Base-by-base conservation (phyloP, 2,113 vertebrate species). In the Hystrix brachyura region DNA sequence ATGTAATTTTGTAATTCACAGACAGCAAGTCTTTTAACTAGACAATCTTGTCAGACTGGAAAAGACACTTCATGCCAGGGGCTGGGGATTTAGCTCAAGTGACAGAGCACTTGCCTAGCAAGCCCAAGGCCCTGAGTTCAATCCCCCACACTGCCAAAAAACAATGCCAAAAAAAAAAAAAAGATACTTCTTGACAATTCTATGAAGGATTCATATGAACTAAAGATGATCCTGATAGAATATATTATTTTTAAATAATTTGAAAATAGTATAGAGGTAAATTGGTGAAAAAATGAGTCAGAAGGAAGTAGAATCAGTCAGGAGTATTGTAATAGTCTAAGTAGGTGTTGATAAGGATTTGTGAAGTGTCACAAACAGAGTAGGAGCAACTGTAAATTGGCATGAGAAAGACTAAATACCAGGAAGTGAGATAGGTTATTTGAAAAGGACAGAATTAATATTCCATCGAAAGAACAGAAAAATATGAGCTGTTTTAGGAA, bases 401-500 rank as follows among this genome's bases (percentile, higher is more conserved):
- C 15, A 12, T 81, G 9, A 86, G 29, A 84, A 93, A 64, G 19
- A 87, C 8, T 74, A 9, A 81, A 48, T 65, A 74, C 15, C 13
- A 90, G 25, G 23, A 85, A 72, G 7, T 55, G n/a, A 72, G 27
- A n/a, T 53, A 23, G 51, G 5, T 81, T 69, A 72, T 48, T 55
- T 12, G 6, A 92, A 90, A 90, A 12, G 4, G 71, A 64, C 9
- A 80, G 34, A 85, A 53, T 71, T 90, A 3, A 18, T 53, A 71
- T 71, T 51, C 8, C 46, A 90, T 90, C 7, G 85, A 64, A 79
- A 84, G 5, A 19, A 89, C 7, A 43, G 59, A 55, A 90, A 59
- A 18, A 87, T 27, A 38, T 90, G 19, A 90, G 27, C 34, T 84
- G 55, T 27, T 90, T 96, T 90, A 80, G 67, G 65, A 48, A 59